These are phyloP conservation scores for Electrophaes corylata DNA, from an alignment of 2,888 invertebrate species.

Conservation along the genomic window DNA sequence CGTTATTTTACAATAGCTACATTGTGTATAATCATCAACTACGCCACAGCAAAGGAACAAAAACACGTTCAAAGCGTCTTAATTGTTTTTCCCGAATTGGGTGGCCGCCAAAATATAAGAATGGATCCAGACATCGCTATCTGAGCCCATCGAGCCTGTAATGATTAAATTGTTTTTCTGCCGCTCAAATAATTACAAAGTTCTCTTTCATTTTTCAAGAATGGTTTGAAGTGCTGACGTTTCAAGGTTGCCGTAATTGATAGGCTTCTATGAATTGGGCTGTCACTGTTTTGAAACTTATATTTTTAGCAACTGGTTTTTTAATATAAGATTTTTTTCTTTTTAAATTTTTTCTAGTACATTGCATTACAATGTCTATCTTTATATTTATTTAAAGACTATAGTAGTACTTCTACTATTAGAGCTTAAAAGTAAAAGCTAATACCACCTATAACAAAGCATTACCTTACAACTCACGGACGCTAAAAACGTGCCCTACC, in stretches of 20 bases:
- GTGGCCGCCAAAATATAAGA: slow-evolving; percentile 40
- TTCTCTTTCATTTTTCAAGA: slow-evolving; percentile 32
- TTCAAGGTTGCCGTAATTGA: slow-evolving; percentile 28
- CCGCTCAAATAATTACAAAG: slow-evolving; percentile 39
- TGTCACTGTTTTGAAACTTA: slow-evolving; percentile 12
- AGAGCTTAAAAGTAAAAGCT: too few species aligned
- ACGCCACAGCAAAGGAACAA: slow-evolving; percentile 22
- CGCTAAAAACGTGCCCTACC: too few species aligned
- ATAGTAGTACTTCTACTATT: too few species aligned
- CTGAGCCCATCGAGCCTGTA: slow-evolving; percentile 35
- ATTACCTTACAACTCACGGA: too few species aligned
- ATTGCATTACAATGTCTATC: too few species aligned
- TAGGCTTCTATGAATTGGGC: slow-evolving; percentile 22
- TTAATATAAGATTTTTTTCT: background rate
- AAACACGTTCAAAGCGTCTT: slow-evolving; percentile 31
- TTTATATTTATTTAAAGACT: too few species aligned
- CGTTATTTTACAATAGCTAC: background rate
- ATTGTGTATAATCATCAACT: slow-evolving; percentile 33
- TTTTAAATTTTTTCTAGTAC: background rate
- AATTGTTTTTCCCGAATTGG: slow-evolving; percentile 45
- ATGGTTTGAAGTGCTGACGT: slow-evolving; percentile 32
- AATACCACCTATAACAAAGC: too few species aligned
- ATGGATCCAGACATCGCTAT: slow-evolving; percentile 31
- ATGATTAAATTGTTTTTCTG: slow-evolving; percentile 43
- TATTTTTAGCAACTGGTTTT: slow-evolving; percentile 8